phyloP scores from a whole-genome alignment of 2,888 invertebrate species.

The Baccha elongata region DNA sequence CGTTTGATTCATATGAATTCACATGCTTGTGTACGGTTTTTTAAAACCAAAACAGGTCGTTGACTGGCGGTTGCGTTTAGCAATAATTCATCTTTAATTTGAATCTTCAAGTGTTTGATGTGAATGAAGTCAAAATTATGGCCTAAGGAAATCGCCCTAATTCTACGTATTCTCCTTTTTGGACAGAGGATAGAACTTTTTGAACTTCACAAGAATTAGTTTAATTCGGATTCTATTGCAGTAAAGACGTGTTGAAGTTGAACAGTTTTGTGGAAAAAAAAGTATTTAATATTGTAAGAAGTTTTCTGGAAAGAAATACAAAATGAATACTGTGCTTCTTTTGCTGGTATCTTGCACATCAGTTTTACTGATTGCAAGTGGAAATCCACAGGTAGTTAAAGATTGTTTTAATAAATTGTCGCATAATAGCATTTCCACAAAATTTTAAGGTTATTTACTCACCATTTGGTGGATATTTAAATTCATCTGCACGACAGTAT shows the following conservation, averaged over 20 bases:
- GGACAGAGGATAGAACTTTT: slow-evolving; percentile 13
- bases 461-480: neutral
- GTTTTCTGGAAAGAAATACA: neutral
- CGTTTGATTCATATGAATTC: neutral
- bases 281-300: neutral
- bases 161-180: neutral
- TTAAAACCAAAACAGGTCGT: slow-evolving; percentile 40
- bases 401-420: neutral
- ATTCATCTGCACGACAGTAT: slow-evolving; percentile 41
- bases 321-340: slow-evolving; percentile 12
- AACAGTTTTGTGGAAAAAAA: slow-evolving; percentile 3
- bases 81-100: slow-evolving; percentile 26
- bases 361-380: neutral
- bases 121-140: slow-evolving; percentile 3
- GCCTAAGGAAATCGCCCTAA: slow-evolving; percentile 56
- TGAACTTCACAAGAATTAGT: slow-evolving; percentile 38
- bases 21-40: neutral
- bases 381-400: slow-evolving; percentile 44
- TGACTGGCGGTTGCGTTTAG: slow-evolving; percentile 38
- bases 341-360: slow-evolving; percentile 13
- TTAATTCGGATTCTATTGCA: slow-evolving; percentile 27
- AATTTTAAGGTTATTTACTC: slow-evolving; percentile 21
- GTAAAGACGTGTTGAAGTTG: slow-evolving; percentile 47
- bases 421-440: neutral
- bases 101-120: slow-evolving; percentile 46